These are phyloP conservation scores for Dendrocincla fuliginosa DNA, from an alignment of 2,797 vertebrate genomes.

Conservation along the genomic window DNA sequence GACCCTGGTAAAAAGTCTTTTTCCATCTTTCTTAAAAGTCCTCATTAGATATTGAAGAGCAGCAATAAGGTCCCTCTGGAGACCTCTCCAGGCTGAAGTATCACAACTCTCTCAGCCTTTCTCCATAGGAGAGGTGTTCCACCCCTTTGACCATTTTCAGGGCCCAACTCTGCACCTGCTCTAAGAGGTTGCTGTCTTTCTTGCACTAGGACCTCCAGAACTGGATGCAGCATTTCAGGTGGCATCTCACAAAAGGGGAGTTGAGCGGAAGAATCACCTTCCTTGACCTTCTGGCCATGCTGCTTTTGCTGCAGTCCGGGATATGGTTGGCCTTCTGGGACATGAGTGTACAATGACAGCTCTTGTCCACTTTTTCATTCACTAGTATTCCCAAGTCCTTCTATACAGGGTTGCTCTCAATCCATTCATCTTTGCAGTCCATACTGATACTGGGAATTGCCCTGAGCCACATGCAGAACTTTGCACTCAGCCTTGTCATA, in stretches of 20 bases:
- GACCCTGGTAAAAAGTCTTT: neutral
- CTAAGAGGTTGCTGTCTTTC: neutral
- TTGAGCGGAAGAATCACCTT: neutral
- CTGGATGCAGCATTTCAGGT: rapidly evolving
- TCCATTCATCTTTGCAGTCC: neutral
- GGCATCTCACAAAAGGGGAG: rapidly evolving
- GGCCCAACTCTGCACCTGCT: neutral
- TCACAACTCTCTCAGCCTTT: neutral
- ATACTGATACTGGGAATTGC: neutral
- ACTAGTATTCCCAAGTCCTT: neutral
- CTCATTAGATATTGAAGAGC: neutral
- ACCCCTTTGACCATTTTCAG: neutral
- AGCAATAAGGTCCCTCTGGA: rapidly evolving
- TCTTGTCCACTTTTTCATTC: neutral
- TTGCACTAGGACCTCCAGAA: neutral
- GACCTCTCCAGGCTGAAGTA: neutral
- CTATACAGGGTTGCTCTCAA: neutral
- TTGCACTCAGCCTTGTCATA: neutral
- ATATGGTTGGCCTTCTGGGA: neutral
- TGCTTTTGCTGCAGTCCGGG: neutral
- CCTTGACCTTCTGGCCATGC: rapidly evolving
- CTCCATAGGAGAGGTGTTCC: rapidly evolving
- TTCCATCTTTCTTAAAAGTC: neutral
- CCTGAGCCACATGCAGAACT: neutral
- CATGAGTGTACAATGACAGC: rapidly evolving